These are phyloP conservation scores for Plebejus argus DNA, from an alignment of 2,888 invertebrate genomes.

Conservation along the genomic window DNA sequence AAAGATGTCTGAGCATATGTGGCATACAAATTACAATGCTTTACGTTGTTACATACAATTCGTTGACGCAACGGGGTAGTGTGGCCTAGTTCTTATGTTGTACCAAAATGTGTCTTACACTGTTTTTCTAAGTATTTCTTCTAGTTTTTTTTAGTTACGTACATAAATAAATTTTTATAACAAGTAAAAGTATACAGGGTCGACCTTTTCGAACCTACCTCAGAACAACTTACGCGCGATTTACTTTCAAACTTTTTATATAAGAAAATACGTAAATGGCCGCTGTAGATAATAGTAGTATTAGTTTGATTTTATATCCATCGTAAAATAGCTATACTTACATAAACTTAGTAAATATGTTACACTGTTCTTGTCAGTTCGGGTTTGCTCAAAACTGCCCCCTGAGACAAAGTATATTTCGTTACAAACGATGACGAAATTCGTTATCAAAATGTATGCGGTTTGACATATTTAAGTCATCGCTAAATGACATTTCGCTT, in stretches of 20 bases:
- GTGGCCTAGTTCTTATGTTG: background rate
- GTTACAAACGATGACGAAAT: too few relatives aligned
- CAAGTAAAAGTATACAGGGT: background rate
- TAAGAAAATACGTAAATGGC: background rate
- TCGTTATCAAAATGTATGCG: too few relatives aligned
- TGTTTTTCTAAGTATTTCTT: background rate
- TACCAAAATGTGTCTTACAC: background rate
- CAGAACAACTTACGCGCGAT: constrained; percentile 1
- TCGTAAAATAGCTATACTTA: background rate
- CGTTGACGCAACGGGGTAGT: too few relatives aligned
- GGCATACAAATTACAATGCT: background rate
- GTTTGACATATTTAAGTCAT: too few relatives aligned
- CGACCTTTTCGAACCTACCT: constrained; percentile 7
- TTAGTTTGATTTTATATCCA: background rate
- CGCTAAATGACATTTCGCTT: too few relatives aligned
- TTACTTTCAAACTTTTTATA: constrained; percentile 2
- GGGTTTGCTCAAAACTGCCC: too few relatives aligned
- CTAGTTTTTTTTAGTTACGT: background rate
- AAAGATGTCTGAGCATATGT: too few relatives aligned
- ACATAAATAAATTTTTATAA: constrained; percentile 3
- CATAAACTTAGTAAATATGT: background rate
- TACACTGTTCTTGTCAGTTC: background rate
- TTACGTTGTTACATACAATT: background rate
- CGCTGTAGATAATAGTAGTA: background rate
- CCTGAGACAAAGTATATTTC: too few relatives aligned